phyloP scores from a whole-genome alignment of 2,888 invertebrate genomes.

The Ophraella communa region DNA sequence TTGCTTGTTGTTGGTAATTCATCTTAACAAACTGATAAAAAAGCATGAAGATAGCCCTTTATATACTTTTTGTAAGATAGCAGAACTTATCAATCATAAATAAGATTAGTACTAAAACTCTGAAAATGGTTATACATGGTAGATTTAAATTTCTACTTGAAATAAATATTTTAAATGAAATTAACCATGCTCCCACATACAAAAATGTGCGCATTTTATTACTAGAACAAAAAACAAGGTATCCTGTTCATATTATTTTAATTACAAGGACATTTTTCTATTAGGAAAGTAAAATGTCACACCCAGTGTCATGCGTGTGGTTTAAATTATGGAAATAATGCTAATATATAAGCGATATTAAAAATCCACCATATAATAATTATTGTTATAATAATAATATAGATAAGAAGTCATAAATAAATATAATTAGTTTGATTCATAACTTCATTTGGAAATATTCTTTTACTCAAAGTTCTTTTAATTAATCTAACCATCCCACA shows the following conservation, averaged over 20 bases:
- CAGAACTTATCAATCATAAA: too few species aligned
- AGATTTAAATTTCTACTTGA: neutral
- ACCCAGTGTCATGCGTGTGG: slow-evolving; percentile 7
- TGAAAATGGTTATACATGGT: too few species aligned
- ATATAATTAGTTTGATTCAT: too few species aligned
- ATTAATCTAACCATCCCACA: too few species aligned
- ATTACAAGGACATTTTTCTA: slow-evolving; percentile 1
- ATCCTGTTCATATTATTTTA: neutral
- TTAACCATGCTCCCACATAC: too few species aligned
- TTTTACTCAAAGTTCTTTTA: too few species aligned
- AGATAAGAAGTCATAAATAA: too few species aligned
- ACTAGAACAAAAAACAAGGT: neutral
- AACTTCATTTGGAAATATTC: too few species aligned
- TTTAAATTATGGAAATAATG: neutral
- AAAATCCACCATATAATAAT: neutral
- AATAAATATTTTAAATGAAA: neutral
- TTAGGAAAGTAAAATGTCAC: slow-evolving; percentile 19
- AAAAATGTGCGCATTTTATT: neutral
- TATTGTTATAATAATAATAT: neutral
- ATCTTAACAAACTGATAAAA: too few species aligned
- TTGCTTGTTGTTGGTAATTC: neutral
- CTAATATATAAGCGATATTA: neutral
- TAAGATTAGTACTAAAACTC: too few species aligned
- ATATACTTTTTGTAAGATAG: too few species aligned
- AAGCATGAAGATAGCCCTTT: too few species aligned